These are phyloP conservation scores for Leptobrachium ailaonicum DNA, from an alignment of 2,113 vertebrate species.

Conservation along the genomic window DNA sequence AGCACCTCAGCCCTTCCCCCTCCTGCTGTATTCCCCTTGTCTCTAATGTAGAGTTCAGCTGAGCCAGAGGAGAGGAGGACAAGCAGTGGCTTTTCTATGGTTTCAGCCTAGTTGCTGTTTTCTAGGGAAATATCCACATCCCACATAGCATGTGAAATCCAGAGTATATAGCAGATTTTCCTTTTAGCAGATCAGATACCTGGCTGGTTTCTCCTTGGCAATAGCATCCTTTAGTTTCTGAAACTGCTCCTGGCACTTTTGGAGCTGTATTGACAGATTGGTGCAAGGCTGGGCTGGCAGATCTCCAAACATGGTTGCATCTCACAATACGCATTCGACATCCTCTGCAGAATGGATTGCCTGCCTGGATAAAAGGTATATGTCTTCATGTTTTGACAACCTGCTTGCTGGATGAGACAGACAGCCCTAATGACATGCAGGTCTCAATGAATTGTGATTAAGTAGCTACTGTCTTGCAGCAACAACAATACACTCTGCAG, in stretches of 20 bases:
- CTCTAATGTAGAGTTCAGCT: constrained; percentile 25
- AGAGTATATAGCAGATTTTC: neutral
- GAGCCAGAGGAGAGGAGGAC: constrained; percentile 20
- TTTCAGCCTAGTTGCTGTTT: neutral
- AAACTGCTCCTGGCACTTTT: constrained; percentile 5
- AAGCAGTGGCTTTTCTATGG: constrained; percentile 6
- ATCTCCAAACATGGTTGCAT: constrained; percentile 86
- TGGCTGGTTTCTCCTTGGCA: neutral
- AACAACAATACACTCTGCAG: neutral
- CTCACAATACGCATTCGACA: constrained; percentile 80
- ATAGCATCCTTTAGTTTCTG: neutral
- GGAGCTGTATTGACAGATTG: constrained; percentile 4
- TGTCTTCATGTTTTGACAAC: neutral
- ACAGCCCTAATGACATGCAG: neutral
- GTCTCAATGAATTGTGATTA: constrained; percentile 26
- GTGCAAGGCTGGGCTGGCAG: constrained; percentile 35
- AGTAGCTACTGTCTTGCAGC: neutral
- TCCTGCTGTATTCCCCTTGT: neutral
- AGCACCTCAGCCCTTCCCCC: constrained; percentile 38
- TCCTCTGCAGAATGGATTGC: constrained; percentile 89
- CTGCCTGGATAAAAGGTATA: constrained; percentile 93
- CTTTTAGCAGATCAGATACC: neutral
- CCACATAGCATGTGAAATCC: neutral
- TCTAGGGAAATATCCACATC: neutral
- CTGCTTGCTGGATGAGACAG: neutral